Base-by-base conservation (phyloP, 2,888 invertebrate species). In the Phania funesta region DNA sequence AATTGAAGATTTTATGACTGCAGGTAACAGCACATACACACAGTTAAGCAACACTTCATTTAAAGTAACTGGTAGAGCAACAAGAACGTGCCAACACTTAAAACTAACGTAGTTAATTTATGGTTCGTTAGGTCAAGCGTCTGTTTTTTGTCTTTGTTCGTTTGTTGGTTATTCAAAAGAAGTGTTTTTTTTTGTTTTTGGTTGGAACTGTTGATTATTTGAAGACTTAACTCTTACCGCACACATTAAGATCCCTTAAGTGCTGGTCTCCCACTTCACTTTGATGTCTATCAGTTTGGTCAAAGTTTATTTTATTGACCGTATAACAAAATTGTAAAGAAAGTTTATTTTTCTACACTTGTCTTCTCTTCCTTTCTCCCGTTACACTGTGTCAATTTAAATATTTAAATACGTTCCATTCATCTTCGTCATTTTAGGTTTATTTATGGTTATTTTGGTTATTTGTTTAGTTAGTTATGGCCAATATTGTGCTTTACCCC, bases 111-210 rank as follows among this genome's bases (percentile, higher is more conserved):
- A 85, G 86, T 87, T 89, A 89, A 89, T 89, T 89, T 90, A 89
- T 89, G 90, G 90, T 89, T 89, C 89, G 89, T 89, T 89, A 89
- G 90, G 90, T 89, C 89, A 89, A 89, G 85, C 78, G 85, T 85
- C 85, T 83, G 75, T 70, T 68, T 77, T 67, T 54, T 46, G 58
- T 58, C 41, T 64, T 62, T 46, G 20, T 50, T 58, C 64, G 62
- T 75, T 52, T 48, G 52, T 50, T 48, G 74, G 35, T 48, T 58
- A 9, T 24, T 46, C 26, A 65, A 54, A 44, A 54, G 13, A 29
- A 38, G 64, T 52, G 9, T 11, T 38, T 38, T 24, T 50, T 64
- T 38, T 24, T 20, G 3, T 22, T 3, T 38, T 52, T 50, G n/a
- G n/a, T 46, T 38, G 29, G 24, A 52, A 50, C 58, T 77, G 68